A percentile compares a stretch with the other conserved stretches of the same genome.
phyloP scores from a whole-genome alignment of 2,113 vertebrate species.

The Aspidoscelis tigris region DNA sequence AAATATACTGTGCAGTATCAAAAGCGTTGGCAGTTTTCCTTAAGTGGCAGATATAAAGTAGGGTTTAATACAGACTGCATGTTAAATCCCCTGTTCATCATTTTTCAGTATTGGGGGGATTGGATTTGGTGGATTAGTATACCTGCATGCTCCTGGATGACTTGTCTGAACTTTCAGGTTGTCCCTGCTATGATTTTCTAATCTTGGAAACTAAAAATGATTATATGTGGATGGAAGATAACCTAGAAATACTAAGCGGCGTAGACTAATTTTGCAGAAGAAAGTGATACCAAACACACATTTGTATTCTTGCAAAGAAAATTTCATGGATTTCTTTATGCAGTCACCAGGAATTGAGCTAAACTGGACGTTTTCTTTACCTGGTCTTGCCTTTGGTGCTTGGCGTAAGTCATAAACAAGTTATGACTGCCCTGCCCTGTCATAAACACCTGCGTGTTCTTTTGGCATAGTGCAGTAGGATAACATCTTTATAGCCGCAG shows the following conservation, averaged over 20 bases:
- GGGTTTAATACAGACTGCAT: background rate
- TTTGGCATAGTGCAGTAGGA: background rate
- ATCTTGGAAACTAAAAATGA: no score
- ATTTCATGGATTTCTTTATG: no score
- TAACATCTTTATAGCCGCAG: background rate
- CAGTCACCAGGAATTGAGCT: background rate
- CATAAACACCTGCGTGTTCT: background rate
- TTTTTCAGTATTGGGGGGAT: background rate
- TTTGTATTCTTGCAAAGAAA: no score
- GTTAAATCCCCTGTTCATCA: background rate
- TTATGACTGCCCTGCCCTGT: background rate
- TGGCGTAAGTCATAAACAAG: no score
- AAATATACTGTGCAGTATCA: background rate
- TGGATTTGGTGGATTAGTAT: background rate
- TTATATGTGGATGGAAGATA: no score
- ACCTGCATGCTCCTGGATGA: background rate
- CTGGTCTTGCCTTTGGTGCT: background rate
- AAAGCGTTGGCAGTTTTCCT: background rate
- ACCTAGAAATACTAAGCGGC: no score
- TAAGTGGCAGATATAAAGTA: background rate
- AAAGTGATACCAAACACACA: no score
- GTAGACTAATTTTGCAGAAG: no score
- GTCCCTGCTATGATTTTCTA: no score
- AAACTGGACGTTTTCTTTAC: background rate
- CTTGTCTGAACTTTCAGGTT: no score